phyloP scores from a whole-genome alignment of 2,797 vertebrate species.

The Micropoecilia bifurca region DNA sequence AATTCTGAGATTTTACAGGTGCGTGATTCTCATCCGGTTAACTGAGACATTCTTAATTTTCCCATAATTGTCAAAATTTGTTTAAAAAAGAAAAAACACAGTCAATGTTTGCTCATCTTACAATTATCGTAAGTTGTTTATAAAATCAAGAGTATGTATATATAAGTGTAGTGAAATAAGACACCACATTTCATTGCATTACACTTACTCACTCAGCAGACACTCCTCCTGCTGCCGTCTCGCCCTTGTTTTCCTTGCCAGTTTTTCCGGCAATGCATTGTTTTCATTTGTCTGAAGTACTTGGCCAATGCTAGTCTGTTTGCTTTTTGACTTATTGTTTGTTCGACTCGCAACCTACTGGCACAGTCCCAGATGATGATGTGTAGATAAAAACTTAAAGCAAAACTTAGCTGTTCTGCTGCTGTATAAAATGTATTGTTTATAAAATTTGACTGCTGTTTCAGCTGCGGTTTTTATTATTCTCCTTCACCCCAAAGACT shows the following conservation, averaged over 20 bases:
- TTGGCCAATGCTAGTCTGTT: background rate
- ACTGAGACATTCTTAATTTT: background rate
- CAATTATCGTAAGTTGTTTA: background rate
- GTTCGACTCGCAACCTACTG: background rate
- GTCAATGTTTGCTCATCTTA: background rate
- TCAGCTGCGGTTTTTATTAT: background rate
- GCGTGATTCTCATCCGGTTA: background rate
- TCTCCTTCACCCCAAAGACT: background rate
- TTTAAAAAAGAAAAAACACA: background rate
- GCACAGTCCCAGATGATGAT: background rate
- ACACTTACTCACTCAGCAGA: background rate
- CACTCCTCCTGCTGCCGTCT: background rate
- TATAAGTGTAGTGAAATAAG: too few relatives aligned
- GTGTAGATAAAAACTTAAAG: background rate
- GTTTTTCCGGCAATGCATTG: background rate
- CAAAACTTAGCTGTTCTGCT: background rate
- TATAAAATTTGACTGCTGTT: background rate
- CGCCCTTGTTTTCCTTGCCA: background rate
- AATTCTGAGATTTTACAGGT: background rate
- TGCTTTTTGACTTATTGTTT: background rate
- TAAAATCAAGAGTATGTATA: too few relatives aligned
- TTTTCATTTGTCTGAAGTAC: background rate
- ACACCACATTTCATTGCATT: too few relatives aligned
- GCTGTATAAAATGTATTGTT: background rate
- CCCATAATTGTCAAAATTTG: background rate